Conservation (phyloP, 1,140 invertebrate genomes). For the Trichoplusia ni region DNA sequence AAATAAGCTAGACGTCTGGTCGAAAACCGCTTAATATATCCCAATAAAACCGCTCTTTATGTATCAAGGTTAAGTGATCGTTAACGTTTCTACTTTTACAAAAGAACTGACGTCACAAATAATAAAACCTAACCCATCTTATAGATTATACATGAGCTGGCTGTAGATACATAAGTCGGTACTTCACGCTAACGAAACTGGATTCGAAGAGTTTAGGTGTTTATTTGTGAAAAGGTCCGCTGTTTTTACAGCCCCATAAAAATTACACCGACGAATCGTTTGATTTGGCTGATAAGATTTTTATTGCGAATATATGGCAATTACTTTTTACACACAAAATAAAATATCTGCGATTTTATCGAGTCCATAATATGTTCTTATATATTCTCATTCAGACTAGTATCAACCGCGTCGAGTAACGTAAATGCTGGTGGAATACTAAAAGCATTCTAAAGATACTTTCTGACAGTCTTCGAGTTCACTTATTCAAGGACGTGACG, state of each 20-base stretch:
- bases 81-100: not conserved
- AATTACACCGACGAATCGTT: conserved; percentile 62
- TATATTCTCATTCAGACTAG: too few species aligned
- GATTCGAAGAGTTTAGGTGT: conserved; percentile 16
- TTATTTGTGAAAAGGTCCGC: conserved; percentile 44
- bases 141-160: not conserved
- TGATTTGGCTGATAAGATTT: conserved; percentile 58
- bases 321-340: conserved; percentile 40
- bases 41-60: not conserved
- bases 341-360: conserved; percentile 26
- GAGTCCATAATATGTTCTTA: not conserved
- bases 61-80: not conserved
- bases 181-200: not conserved
- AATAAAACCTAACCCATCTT: too few species aligned
- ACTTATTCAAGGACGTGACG: conserved; percentile 53
- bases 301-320: conserved; percentile 56
- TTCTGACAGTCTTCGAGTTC: conserved; percentile 27
- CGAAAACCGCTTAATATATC: not conserved
- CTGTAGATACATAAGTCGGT: not conserved
- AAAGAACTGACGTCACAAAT: too few species aligned
- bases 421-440: not conserved
- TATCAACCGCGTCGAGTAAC: not conserved
- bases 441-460: not conserved
- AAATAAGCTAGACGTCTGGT: not conserved
- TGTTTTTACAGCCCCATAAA: conserved; percentile 65